phyloP scores from a whole-genome alignment of 2,888 invertebrate species.

The Notodonta ziczac region DNA sequence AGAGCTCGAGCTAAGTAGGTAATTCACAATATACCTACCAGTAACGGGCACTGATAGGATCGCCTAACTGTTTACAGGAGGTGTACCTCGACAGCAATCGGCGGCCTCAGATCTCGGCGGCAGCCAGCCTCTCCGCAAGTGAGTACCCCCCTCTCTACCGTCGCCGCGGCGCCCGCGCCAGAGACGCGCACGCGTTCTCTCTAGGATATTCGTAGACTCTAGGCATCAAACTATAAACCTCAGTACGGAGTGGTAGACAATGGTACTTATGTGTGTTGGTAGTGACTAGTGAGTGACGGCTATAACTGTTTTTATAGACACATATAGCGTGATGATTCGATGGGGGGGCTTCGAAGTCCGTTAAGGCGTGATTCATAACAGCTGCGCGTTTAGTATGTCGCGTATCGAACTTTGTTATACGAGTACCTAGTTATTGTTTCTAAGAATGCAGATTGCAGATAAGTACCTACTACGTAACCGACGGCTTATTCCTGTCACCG shows the following conservation, averaged over 20 bases:
- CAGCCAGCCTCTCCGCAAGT: slow-evolving; percentile 90
- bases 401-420: neutral
- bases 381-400: slow-evolving; percentile 1
- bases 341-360: slow-evolving; percentile 19
- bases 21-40: neutral
- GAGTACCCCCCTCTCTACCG: slow-evolving; percentile 66
- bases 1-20: neutral
- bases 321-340: slow-evolving; percentile 1
- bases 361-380: slow-evolving; percentile 2
- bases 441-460: neutral
- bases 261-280: slow-evolving; percentile 4
- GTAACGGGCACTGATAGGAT: neutral
- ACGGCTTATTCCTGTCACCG: neutral
- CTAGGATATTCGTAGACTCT: neutral
- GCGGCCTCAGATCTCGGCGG: slow-evolving; percentile 85
- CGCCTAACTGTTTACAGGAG: slow-evolving; percentile 59
- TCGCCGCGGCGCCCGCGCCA: neutral
- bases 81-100: slow-evolving; percentile 65
- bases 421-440: neutral
- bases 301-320: slow-evolving; percentile 12
- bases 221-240: neutral
- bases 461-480: neutral
- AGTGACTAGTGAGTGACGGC: slow-evolving; percentile 6
- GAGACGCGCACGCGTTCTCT: neutral
- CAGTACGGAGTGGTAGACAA: slow-evolving; percentile 12